Percentiles rank a stretch among this genome's conserved stretches.
Evolutionary conservation across 2,797 vertebrate species (phyloP).

Genomic region (Diplodus sargus): DNA sequence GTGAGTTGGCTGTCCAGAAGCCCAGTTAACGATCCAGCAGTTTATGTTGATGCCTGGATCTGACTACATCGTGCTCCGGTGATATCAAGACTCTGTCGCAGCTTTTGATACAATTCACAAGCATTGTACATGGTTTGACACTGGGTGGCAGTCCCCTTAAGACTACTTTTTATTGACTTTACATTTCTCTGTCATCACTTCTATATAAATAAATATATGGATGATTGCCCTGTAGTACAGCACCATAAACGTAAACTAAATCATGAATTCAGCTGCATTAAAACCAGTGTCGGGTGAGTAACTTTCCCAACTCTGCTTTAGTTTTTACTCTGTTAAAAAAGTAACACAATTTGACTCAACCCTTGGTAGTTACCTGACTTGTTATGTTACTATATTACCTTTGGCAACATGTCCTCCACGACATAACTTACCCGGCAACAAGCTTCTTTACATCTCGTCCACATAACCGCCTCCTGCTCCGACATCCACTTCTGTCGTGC

Average conservation of each 20-base stretch:
- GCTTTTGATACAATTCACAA: conserved; percentile 13
- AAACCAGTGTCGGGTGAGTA: no score
- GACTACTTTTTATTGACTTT: neutral
- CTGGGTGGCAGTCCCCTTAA: neutral
- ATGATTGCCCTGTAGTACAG: neutral
- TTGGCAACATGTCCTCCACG: no score
- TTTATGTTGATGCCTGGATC: neutral
- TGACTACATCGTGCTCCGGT: neutral
- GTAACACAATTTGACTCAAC: no score
- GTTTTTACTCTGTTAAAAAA: no score
- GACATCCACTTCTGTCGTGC: no score
- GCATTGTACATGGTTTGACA: neutral
- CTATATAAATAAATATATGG: neutral
- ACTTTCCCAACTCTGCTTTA: no score
- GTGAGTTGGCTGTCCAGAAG: neutral
- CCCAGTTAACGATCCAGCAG: neutral
- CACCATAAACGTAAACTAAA: neutral
- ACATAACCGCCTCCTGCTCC: no score
- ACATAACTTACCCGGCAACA: no score
- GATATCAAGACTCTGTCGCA: neutral
- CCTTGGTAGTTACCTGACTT: no score
- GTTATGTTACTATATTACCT: no score
- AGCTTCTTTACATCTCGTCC: no score
- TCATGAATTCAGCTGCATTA: neutral
- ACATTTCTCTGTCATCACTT: neutral